These are phyloP conservation scores for Notodromas monacha DNA, from an alignment of 2,888 invertebrate species.

Conservation along the genomic window DNA sequence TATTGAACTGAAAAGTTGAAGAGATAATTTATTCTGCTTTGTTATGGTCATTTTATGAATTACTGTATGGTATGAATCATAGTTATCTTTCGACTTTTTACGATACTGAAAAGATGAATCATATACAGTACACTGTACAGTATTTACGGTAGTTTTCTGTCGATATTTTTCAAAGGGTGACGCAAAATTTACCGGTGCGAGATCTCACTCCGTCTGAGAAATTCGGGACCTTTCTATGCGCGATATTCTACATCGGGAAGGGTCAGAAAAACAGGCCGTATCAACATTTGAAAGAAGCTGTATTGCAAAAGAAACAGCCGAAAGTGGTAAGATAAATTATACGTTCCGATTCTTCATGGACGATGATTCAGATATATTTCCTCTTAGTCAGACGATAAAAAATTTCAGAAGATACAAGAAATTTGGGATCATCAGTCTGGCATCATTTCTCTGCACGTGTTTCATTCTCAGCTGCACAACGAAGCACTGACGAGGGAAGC, in stretches of 20 bases:
- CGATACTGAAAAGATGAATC: constrained; percentile 6
- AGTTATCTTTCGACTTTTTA: too few species aligned
- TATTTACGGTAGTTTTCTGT: neutral
- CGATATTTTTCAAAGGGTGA: too few species aligned
- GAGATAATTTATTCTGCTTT: too few species aligned
- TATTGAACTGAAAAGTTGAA: too few species aligned
- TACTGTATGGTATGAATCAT: too few species aligned
- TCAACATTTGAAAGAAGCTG: constrained; percentile 59
- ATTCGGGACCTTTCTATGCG: constrained; percentile 29
- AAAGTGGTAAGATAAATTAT: too few species aligned
- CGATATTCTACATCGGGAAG: constrained; percentile 85
- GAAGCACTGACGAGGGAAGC: constrained; percentile 85
- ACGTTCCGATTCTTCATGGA: too few species aligned
- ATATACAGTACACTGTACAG: neutral
- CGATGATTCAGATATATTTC: too few species aligned
- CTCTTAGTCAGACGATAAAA: too few species aligned
- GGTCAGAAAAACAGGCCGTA: constrained; percentile 63
- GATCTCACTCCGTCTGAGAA: constrained; percentile 1
- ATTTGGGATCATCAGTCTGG: constrained; percentile 56
- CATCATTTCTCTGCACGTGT: constrained; percentile 61
- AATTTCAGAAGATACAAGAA: constrained; percentile 43
- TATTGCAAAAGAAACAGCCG: too few species aligned
- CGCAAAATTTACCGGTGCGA: neutral
- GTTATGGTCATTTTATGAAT: too few species aligned
- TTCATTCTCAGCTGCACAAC: constrained; percentile 55